Base-by-base conservation (phyloP, 1,140 invertebrate species). In the Conopomorpha cramerella region DNA sequence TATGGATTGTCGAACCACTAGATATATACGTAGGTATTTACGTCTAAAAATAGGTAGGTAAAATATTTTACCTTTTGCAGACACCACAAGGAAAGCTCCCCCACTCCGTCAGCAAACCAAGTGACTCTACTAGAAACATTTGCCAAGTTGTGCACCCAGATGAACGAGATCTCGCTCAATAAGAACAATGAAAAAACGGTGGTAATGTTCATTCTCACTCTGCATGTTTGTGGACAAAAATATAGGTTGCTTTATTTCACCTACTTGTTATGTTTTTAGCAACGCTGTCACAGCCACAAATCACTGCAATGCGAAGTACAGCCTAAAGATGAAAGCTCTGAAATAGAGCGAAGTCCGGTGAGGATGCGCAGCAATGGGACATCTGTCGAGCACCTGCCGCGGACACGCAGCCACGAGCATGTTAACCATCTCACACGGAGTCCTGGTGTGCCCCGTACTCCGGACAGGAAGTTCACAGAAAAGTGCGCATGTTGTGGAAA, bases 241-340 rank as follows among this genome's bases (percentile, higher is more conserved):
- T 18, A 35, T 16, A 17, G 15, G 25, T 4, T 28, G 8, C 30
- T 26, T 11, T 18, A 16, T 57, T 58, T 27, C 39, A 71, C n/a
- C n/a, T n/a, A n/a, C n/a, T n/a, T n/a, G n/a, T n/a, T n/a, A n/a
- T n/a, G n/a, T n/a, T n/a, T n/a, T n/a, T n/a, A n/a, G 66, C 40
- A 46, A 3, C 51, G 62, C 18, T 54, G 53, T 1, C 52, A 55
- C 15, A 74, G 70, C 18, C 63, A 74, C 45, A 74, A 74, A 42
- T 74, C 70, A 8, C 32, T 74, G 16, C 70, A 74, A 42, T 71
- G 62, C 30, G 68, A 73, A 49, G 64, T 52, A 0, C 10, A 42
- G 19, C 37, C 58, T 3, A 45, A 42, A 34, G 47, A 43, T 2
- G 51, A 55, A 7, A 36, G 41, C 0, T 45, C 51, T 15, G 45